phyloP scores from a whole-genome alignment of 2,113 vertebrate species.

The Echinops telfairi region DNA sequence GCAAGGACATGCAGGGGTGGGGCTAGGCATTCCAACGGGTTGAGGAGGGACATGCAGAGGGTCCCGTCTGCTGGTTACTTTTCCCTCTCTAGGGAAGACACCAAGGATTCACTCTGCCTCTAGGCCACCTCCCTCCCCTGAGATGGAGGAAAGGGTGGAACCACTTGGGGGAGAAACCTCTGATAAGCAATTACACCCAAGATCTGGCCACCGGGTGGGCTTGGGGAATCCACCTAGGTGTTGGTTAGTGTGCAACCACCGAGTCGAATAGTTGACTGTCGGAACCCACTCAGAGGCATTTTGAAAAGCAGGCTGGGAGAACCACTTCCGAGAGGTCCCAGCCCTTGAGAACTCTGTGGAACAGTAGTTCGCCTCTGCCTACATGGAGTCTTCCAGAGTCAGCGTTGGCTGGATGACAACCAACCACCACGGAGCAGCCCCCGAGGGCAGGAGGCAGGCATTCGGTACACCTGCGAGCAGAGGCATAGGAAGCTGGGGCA shows the following conservation, averaged over 20 bases:
- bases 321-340: neutral
- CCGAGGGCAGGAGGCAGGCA: neutral
- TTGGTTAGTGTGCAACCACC: neutral
- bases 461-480: neutral
- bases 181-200: conserved; percentile 49
- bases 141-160: conserved; percentile 55
- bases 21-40: conserved; percentile 71
- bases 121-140: neutral
- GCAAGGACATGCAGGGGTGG: conserved; percentile 63
- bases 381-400: neutral
- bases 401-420: neutral
- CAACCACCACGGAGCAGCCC: neutral
- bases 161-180: conserved; percentile 16
- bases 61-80: conserved; percentile 54
- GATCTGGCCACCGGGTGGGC: neutral
- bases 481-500: neutral
- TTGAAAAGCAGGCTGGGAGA: neutral
- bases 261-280: neutral
- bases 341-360: neutral
- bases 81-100: conserved; percentile 53
- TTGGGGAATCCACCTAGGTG: conserved; percentile 38
- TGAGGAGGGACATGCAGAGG: conserved; percentile 53
- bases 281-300: neutral
- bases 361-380: neutral
- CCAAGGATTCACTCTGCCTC: conserved; percentile 49